Evolutionary conservation across 2,113 vertebrate genomes (phyloP).

Genomic region (Felis chaus): DNA sequence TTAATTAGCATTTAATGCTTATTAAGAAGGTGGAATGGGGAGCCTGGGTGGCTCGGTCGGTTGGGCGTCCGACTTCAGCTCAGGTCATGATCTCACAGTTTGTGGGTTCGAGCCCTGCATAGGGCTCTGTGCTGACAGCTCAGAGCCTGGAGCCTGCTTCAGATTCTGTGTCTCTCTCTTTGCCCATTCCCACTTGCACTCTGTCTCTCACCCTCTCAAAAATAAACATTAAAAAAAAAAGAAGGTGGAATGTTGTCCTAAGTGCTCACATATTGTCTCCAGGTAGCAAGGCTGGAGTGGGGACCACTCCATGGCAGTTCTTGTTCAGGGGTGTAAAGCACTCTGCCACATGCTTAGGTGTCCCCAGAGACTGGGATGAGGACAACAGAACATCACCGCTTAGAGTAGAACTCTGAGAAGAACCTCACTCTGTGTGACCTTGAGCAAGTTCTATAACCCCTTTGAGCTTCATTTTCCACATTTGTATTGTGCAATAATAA

Average conservation of each 20-base stretch:
- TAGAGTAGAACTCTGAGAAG: not conserved
- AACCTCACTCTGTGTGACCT: not conserved
- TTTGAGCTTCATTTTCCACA: not conserved
- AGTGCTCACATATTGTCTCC: not conserved
- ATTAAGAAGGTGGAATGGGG: not conserved
- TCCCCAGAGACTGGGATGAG: too few species aligned
- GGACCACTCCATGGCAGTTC: not conserved
- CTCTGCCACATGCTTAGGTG: not conserved
- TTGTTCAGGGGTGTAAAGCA: not conserved
- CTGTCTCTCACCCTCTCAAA: too few species aligned
- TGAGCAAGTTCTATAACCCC: not conserved
- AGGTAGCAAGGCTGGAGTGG: not conserved
- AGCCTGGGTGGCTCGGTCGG: too few species aligned
- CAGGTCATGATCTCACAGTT: too few species aligned
- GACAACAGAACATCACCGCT: not conserved
- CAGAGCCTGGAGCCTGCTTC: too few species aligned
- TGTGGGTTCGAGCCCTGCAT: too few species aligned
- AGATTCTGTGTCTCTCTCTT: too few species aligned
- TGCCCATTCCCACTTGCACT: too few species aligned
- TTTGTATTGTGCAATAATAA: not conserved
- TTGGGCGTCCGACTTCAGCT: too few species aligned
- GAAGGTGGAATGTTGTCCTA: not conserved
- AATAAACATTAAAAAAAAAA: too few species aligned
- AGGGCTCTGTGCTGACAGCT: too few species aligned
- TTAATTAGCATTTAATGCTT: constrained; percentile 11